Evolutionary conservation across 2,797 vertebrate species (phyloP).

Genomic region (Spondyliosoma cantharus): DNA sequence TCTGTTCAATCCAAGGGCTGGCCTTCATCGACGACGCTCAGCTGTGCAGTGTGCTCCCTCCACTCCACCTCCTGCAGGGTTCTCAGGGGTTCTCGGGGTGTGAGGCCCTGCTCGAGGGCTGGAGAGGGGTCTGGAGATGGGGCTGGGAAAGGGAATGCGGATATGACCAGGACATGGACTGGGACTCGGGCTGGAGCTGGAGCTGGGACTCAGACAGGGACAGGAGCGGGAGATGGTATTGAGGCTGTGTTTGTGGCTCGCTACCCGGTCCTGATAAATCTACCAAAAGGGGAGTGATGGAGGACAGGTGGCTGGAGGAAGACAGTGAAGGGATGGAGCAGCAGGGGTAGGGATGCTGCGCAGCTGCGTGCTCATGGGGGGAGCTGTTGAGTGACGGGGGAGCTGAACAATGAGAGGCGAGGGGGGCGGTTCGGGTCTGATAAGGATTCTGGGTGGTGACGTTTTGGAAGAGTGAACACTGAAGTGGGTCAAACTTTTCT

Average conservation of each 20-base stretch:
- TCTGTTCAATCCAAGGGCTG: constrained; percentile 72
- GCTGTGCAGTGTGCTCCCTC: constrained; percentile 76
- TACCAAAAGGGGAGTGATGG: constrained; percentile 45
- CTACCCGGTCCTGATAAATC: constrained; percentile 47
- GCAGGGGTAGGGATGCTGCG: constrained; percentile 42
- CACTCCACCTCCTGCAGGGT: constrained; percentile 63
- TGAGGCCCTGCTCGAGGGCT: constrained; percentile 29
- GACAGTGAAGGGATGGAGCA: constrained; percentile 61
- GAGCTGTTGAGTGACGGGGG: constrained; percentile 79
- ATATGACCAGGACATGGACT: constrained; percentile 5
- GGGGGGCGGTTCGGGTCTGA: constrained; percentile 29
- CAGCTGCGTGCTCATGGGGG: constrained; percentile 60
- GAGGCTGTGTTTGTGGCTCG: constrained; percentile 16
- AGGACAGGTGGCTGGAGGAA: constrained; percentile 50
- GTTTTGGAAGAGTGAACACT: background rate
- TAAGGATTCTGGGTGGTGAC: background rate
- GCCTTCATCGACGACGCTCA: constrained; percentile 86
- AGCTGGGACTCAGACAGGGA: constrained; percentile 36
- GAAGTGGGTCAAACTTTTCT: constrained; percentile 42
- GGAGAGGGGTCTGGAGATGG: constrained; percentile 25
- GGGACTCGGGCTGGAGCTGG: background rate
- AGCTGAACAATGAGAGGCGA: constrained; percentile 66
- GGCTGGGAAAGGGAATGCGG: constrained; percentile 24
- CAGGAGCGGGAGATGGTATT: background rate
- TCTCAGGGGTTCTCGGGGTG: constrained; percentile 33